Evolutionary conservation across 2,797 vertebrate genomes (phyloP).

Genomic region (Tapirus indicus): DNA sequence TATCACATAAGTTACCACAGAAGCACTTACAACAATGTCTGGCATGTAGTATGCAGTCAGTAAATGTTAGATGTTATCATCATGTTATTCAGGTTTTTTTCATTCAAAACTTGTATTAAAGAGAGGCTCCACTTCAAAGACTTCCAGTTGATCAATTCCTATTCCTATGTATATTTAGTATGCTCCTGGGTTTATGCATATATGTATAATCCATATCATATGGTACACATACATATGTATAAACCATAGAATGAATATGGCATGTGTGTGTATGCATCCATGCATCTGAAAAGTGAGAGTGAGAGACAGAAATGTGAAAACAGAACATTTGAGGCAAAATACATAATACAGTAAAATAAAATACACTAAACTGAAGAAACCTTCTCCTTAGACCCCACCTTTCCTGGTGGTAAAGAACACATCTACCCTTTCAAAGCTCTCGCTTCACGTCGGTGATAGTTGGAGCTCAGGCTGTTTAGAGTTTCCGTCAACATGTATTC

Average conservation of each 20-base stretch:
- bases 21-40: background rate
- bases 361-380: conserved; percentile 10
- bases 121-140: background rate
- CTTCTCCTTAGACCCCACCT: background rate
- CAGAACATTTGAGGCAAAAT: conserved; percentile 2
- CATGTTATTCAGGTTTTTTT: background rate
- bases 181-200: background rate
- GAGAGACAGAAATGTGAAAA: background rate
- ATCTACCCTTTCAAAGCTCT: background rate
- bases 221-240: background rate
- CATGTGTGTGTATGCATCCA: background rate
- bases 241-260: background rate
- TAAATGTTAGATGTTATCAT: background rate
- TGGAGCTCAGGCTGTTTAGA: background rate
- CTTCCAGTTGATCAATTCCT: background rate
- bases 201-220: background rate
- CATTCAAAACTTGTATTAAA: background rate
- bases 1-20: conserved; percentile 1
- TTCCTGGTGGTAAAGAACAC: conserved; percentile 30
- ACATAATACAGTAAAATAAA: conserved; percentile 20
- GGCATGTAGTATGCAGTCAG: background rate
- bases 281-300: background rate
- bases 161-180: conserved; percentile 25
- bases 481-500: conserved; percentile 57
- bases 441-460: background rate